phyloP scores from a whole-genome alignment of 2,113 vertebrate genomes.

The Piprites chloris region DNA sequence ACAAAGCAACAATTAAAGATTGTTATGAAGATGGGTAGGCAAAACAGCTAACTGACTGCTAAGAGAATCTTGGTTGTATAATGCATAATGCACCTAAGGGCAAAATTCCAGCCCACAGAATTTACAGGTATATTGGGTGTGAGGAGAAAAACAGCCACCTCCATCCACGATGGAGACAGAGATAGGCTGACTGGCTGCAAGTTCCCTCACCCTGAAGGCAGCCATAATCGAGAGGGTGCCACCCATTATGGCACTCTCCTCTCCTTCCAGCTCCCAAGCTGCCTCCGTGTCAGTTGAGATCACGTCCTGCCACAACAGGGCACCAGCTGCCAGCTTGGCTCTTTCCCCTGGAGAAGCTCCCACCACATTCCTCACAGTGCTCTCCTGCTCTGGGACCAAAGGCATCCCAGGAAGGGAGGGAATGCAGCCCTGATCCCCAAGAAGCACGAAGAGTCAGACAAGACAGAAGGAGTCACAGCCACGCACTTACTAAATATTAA shows the following conservation, averaged over 20 bases:
- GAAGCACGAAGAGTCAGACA: background rate
- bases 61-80: background rate
- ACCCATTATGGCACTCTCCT: background rate
- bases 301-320: background rate
- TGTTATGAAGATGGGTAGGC: background rate
- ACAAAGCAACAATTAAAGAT: constrained; percentile 1
- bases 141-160: background rate
- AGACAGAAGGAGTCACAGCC: background rate
- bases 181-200: background rate
- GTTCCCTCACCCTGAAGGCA: background rate
- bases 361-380: rapidly evolving
- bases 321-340: background rate
- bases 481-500: background rate
- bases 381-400: background rate
- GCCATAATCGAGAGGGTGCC: background rate
- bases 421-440: background rate
- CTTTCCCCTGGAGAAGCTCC: background rate
- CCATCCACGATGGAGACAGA: background rate
- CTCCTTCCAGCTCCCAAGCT: background rate
- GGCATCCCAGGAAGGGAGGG: background rate
- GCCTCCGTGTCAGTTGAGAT: background rate
- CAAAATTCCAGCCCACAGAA: background rate
- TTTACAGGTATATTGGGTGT: background rate
- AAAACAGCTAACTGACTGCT: background rate
- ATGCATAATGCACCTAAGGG: background rate